Conservation (phyloP, 1,140 invertebrate species). For the Chrysomallon squamiferum region DNA sequence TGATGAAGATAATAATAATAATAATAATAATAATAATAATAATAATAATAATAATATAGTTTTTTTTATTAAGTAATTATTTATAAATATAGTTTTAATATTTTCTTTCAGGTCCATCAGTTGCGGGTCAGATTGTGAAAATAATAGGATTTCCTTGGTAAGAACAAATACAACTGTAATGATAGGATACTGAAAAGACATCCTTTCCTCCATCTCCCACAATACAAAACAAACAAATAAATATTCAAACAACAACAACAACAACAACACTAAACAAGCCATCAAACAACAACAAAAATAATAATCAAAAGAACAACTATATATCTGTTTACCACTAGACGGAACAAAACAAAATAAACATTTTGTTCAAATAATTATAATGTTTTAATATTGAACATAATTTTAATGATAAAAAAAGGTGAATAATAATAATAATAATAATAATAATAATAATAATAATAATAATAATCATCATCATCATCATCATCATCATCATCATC, state of each 20-base stretch:
- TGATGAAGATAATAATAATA: no score
- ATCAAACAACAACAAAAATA: not conserved
- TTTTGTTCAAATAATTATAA: not conserved
- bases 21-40: no score
- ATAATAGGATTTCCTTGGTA: conserved; percentile 89
- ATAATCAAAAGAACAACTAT: not conserved
- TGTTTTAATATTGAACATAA: not conserved
- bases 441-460: not conserved
- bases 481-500: not conserved
- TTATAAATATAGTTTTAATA: no score
- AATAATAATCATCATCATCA: not conserved
- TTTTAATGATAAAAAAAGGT: not conserved
- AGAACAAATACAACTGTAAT: conserved; percentile 8
- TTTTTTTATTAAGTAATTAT: no score
- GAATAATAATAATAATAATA: not conserved
- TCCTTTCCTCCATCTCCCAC: not conserved
- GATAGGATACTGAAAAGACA: not conserved
- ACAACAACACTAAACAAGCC: not conserved
- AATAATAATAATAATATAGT: no score
- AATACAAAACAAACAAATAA: not conserved
- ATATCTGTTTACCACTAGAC: not conserved
- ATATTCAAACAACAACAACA: not conserved
- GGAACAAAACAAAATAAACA: not conserved
- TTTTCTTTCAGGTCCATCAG: conserved; percentile 44
- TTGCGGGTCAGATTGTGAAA: conserved; percentile 74